Evolutionary conservation across 2,888 invertebrate genomes (phyloP).

Genomic region (Polyommatus icarus): DNA sequence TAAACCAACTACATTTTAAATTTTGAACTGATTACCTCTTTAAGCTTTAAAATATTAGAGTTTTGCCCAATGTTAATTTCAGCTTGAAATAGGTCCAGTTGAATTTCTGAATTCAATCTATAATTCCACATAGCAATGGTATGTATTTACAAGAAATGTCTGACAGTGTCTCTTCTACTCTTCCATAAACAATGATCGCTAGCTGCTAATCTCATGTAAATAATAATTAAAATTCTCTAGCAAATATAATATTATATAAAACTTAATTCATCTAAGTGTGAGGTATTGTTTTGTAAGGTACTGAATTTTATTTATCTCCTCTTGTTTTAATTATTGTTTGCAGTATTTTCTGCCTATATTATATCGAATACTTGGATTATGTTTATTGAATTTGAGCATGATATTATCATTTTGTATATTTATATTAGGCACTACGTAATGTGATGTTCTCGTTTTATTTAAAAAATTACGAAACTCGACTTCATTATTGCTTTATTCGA

Average conservation of each 20-base stretch:
- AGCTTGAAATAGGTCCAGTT: neutral
- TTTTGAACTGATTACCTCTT: neutral
- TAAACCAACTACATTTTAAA: too few relatives aligned
- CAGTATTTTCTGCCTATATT: neutral
- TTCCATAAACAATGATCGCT: neutral
- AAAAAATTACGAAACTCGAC: neutral
- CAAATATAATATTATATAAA: neutral
- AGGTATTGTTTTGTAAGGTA: neutral
- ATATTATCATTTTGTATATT: neutral
- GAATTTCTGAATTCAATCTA: too few relatives aligned
- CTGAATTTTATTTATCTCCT: neutral
- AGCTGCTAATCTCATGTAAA: neutral
- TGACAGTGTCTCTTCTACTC: conserved; percentile 4
- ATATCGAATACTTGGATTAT: neutral
- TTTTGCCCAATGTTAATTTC: neutral
- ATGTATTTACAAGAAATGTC: neutral
- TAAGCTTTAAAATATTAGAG: neutral
- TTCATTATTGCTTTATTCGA: neutral
- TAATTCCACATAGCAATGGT: neutral
- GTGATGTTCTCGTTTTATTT: neutral
- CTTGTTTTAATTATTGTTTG: neutral
- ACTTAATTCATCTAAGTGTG: neutral
- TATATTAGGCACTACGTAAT: neutral
- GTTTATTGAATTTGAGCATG: neutral
- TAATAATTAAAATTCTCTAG: neutral